Evolutionary conservation across 53 echinoderm and acorn worm genomes (phyloP).

Genomic region (Mesocentrotus franciscanus): DNA sequence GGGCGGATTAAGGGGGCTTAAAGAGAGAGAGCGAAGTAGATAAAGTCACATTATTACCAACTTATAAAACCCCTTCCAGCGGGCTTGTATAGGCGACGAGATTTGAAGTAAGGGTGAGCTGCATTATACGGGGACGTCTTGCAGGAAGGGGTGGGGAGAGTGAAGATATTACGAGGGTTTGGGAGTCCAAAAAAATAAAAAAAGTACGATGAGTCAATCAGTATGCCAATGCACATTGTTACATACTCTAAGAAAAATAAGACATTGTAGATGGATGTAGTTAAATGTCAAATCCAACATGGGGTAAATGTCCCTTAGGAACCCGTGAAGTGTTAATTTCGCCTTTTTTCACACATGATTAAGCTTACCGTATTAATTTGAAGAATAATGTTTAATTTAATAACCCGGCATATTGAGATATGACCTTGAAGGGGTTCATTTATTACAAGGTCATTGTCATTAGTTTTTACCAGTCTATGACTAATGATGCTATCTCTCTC

Average conservation of each 20-base stretch:
- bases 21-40: background rate
- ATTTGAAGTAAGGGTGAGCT: background rate
- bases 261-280: background rate
- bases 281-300: background rate
- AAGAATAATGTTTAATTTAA: conserved; percentile 9
- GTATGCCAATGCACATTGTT: background rate
- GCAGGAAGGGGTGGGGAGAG: background rate
- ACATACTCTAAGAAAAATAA: background rate
- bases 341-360: background rate
- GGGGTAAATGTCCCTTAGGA: background rate
- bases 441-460: background rate
- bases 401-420: background rate
- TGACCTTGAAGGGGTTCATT: background rate
- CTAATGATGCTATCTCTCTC: background rate
- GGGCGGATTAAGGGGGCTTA: conserved; percentile 15
- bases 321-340: background rate
- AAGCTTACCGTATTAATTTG: background rate
- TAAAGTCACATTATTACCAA: conserved; percentile 17
- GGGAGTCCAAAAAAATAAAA: background rate
- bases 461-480: background rate
- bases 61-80: background rate
- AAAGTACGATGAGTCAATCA: background rate
- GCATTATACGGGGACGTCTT: background rate
- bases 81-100: background rate
- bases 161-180: background rate